Conservation (phyloP, 2,113 vertebrate genomes). For the Gallinago media region DNA sequence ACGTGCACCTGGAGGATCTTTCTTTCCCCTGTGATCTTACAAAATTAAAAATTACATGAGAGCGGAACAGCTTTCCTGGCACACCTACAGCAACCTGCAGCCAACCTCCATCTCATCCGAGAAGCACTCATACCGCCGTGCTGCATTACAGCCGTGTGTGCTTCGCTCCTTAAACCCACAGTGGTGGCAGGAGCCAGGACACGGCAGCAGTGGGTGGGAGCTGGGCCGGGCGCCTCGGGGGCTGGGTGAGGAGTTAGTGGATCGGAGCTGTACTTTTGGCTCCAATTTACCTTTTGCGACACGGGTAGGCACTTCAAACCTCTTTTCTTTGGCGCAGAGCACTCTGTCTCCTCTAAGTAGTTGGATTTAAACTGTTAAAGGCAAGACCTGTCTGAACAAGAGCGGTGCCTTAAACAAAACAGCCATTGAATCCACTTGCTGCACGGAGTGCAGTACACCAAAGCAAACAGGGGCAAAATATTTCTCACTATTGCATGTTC, state of each 20-base stretch:
- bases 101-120: neutral
- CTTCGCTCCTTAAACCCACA: neutral
- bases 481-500: neutral
- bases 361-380: neutral
- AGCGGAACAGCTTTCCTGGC: conserved; percentile 29
- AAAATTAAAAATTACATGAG: neutral
- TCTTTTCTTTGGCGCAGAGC: neutral
- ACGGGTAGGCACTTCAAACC: neutral
- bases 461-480: neutral
- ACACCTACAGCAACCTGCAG: neutral
- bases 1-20: neutral
- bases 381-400: neutral
- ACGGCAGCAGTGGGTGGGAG: neutral
- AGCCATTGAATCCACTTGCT: neutral
- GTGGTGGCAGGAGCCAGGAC: rapidly evolving
- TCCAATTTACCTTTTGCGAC: neutral
- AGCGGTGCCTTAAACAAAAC: neutral
- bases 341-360: neutral
- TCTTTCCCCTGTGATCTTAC: neutral
- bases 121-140: neutral
- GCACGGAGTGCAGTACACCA: neutral
- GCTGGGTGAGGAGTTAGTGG: neutral
- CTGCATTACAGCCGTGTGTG: neutral
- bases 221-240: rapidly evolving
- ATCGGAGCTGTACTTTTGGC: neutral